These are phyloP conservation scores for Lepidostoma basale DNA, from an alignment of 1,140 invertebrate species.

Conservation along the genomic window DNA sequence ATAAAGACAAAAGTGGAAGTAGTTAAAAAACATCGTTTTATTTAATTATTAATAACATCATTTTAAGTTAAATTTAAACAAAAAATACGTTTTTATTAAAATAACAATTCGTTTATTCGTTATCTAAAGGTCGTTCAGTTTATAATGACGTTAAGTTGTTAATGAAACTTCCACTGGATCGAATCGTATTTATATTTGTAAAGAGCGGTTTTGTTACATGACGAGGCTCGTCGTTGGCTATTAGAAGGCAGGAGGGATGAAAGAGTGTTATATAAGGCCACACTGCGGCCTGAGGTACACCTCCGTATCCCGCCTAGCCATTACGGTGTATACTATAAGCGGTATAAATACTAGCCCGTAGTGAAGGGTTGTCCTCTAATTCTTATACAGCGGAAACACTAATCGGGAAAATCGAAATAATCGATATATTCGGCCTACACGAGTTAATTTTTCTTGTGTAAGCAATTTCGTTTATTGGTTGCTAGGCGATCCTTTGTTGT, in stretches of 20 bases:
- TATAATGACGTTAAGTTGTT: too few species aligned
- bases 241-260: not conserved
- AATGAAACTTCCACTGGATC: too few species aligned
- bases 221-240: not conserved
- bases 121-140: too few species aligned
- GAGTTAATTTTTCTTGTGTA: not conserved
- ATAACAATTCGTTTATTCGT: too few species aligned
- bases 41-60: too few species aligned
- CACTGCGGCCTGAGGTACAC: not conserved
- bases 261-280: not conserved
- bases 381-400: not conserved
- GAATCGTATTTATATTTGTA: too few species aligned
- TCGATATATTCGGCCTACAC: not conserved
- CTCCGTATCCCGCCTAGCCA: not conserved
- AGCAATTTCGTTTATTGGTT: slow-evolving; percentile 8
- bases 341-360: too few species aligned
- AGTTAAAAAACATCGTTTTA: too few species aligned
- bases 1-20: too few species aligned
- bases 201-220: too few species aligned
- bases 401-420: not conserved
- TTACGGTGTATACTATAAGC: not conserved
- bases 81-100: too few species aligned
- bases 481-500: not conserved
- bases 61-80: too few species aligned
- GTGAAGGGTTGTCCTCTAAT: not conserved